Base-by-base conservation (phyloP, 2,797 vertebrate genomes). In the Myioborus melanocephalus region DNA sequence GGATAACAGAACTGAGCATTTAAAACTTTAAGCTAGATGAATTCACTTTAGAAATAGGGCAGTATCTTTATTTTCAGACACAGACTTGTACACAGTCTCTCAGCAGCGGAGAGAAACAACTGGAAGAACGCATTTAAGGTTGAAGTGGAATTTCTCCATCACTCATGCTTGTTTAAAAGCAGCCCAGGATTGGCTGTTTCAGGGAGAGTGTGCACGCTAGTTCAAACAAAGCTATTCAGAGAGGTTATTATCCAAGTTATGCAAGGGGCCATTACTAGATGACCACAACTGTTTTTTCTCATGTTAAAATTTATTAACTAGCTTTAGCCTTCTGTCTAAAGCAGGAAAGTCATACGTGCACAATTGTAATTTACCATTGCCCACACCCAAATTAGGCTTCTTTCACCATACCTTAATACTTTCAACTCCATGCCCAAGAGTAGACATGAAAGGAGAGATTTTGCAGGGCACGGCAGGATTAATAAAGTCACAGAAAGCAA, bases 251-350 rank as follows among this genome's bases (percentile, higher is more conserved):
- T 83, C 63, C 35, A 0, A 91, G 93, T 94, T 96, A 94, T 47
- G 53, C 95, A 97, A 94, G 89, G 78, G 89, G 93, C 95, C 95
- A 96, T 95, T 94, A 94, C 91, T 95, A 93, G 85, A 96, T 84
- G 87, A 94, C 95, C 96, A 93, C 95, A 95, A 91, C 85, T 88
- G 92, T 43, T 92, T 93, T 92, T 95, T 96, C 95, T 96, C 95
- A 96, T 90, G 94, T 95, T 93, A 94, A 90, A 94, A 50, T 93
- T 78, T 82, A 93, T 94, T 94, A 96, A 83, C 83, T 49, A 68
- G 89, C 73, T 84, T 91, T 70, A 94, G 56, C 80, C n/a, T 9
- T 73, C 79, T 14, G 41, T 88, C 68, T 91, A 47, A 94, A 94
- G 89, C 60, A 91, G 86, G 80, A 64, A 94, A 96, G 80, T 79